Conservation (phyloP, 2,888 invertebrate species). For the Netelia fuscicornis region DNA sequence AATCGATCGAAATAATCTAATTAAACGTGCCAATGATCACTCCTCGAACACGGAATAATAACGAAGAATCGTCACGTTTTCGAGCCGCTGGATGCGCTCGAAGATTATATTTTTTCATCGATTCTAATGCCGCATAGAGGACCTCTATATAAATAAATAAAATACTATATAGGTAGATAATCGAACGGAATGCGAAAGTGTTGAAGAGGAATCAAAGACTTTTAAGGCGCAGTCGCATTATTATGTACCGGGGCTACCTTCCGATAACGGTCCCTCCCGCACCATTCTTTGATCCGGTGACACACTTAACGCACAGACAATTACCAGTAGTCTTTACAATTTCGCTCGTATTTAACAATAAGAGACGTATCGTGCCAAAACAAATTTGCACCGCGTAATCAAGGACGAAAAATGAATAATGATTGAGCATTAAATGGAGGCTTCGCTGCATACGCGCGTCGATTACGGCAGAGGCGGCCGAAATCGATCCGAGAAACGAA, state of each 20-base stretch:
- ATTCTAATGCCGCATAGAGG: background rate
- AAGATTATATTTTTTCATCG: background rate
- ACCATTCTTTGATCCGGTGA: slow-evolving; percentile 78
- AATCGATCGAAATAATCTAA: slow-evolving; percentile 44
- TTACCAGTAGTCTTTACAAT: slow-evolving; percentile 50
- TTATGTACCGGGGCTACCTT: slow-evolving; percentile 75
- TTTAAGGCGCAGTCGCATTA: slow-evolving; percentile 75
- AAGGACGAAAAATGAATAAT: no score
- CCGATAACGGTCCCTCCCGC: slow-evolving; percentile 77
- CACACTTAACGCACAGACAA: slow-evolving; percentile 75
- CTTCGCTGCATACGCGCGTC: background rate
- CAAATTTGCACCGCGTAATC: no score
- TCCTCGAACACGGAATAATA: background rate
- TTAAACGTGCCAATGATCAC: background rate
- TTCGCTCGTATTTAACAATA: slow-evolving; percentile 26
- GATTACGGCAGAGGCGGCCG: background rate
- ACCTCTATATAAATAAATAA: slow-evolving; percentile 1
- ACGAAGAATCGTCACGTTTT: no score
- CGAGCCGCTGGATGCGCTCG: background rate
- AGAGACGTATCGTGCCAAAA: slow-evolving; percentile 1
- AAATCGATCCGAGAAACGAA: slow-evolving; percentile 51
- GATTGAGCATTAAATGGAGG: slow-evolving; percentile 3
- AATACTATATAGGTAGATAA: slow-evolving; percentile 24
- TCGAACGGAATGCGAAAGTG: slow-evolving; percentile 69
- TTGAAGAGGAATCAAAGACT: slow-evolving; percentile 66